Evolutionary conservation across 2,888 invertebrate genomes (phyloP).

Genomic region (Spodoptera littoralis): DNA sequence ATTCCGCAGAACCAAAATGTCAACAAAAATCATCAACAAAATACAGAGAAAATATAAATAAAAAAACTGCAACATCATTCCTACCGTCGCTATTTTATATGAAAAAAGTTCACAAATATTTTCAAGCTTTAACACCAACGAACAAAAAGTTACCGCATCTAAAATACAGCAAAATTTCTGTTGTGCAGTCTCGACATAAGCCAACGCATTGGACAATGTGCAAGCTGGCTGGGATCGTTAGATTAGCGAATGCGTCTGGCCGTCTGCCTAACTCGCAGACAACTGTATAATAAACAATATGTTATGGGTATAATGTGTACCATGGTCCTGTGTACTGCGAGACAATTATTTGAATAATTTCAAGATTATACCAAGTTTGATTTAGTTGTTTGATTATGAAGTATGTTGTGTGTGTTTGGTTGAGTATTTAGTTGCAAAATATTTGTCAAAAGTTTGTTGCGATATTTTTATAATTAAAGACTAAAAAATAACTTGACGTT

Average conservation of each 20-base stretch:
- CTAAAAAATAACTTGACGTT: too few relatives aligned
- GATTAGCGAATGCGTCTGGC: slow-evolving; percentile 49
- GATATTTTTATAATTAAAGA: too few relatives aligned
- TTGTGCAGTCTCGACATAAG: slow-evolving; percentile 8
- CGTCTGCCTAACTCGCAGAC: slow-evolving; percentile 45
- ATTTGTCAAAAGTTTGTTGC: too few relatives aligned
- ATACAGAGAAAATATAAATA: too few relatives aligned
- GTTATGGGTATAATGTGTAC: slow-evolving; percentile 9
- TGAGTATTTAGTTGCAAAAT: too few relatives aligned
- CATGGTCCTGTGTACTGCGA: neutral
- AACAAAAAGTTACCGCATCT: neutral
- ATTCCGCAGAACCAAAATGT: too few relatives aligned
- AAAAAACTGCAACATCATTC: too few relatives aligned
- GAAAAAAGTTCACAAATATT: too few relatives aligned
- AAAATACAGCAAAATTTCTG: slow-evolving; percentile 2
- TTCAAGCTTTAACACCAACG: too few relatives aligned
- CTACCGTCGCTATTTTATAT: too few relatives aligned
- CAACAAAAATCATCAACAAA: too few relatives aligned
- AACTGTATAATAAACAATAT: slow-evolving; percentile 33
- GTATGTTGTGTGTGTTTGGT: neutral
- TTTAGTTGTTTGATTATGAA: slow-evolving; percentile 1
- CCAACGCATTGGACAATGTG: slow-evolving; percentile 20
- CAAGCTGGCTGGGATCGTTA: slow-evolving; percentile 45
- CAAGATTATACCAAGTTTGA: neutral
- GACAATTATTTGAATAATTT: slow-evolving; percentile 12